phyloP scores from a whole-genome alignment of 1,140 invertebrate genomes.

The Papilio helenus region DNA sequence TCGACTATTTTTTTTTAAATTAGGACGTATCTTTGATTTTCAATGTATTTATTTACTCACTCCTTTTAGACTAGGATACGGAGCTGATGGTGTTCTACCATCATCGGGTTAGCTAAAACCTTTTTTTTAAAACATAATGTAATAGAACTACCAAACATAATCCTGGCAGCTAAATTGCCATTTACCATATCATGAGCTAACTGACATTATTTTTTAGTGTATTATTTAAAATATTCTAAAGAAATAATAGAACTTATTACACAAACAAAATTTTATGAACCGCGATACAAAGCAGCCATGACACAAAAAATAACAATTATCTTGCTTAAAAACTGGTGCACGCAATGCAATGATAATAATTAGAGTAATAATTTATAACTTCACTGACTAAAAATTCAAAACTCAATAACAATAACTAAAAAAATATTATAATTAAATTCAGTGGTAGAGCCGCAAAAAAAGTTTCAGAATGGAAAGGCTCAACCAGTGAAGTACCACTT shows the following conservation, averaged over 20 bases:
- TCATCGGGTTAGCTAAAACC: too few species aligned
- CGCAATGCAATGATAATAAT: constrained; percentile 37
- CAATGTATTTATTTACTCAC: too few species aligned
- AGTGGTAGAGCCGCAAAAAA: not conserved
- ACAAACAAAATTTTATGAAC: constrained; percentile 22
- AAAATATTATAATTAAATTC: not conserved
- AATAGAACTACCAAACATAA: too few species aligned
- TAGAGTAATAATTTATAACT: not conserved
- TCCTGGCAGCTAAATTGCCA: too few species aligned
- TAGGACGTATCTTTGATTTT: not conserved
- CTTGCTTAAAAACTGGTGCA: constrained; percentile 35
- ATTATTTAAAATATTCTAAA: not conserved
- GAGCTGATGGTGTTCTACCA: too few species aligned
- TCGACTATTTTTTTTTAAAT: too few species aligned
- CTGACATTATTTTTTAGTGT: not conserved
- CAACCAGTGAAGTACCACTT: too few species aligned
- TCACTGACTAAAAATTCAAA: not conserved
- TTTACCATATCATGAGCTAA: not conserved
- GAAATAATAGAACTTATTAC: constrained; percentile 1
- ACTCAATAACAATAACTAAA: not conserved
- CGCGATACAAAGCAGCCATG: constrained; percentile 29
- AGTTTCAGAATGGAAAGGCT: too few species aligned
- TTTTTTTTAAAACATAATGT: too few species aligned
- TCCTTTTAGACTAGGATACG: too few species aligned
- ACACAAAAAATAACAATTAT: constrained; percentile 38